A percentile compares a stretch with the other conserved stretches of the same genome.
phyloP scores from a whole-genome alignment of 2,113 vertebrate genomes.

The Fregata magnificens region DNA sequence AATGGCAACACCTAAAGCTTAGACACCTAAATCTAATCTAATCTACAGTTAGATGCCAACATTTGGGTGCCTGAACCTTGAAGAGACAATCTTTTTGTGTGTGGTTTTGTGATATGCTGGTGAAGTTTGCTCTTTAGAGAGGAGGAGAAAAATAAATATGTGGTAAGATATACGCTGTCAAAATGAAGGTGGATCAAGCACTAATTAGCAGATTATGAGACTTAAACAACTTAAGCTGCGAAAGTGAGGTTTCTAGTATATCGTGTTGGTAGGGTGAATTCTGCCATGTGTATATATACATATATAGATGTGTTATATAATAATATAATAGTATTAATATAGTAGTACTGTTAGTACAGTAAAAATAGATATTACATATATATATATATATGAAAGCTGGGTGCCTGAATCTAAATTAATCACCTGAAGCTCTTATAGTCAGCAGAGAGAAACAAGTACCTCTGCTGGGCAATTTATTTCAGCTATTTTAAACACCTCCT shows the following conservation, averaged over 20 bases:
- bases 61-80: not conserved
- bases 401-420: not conserved
- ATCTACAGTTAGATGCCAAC: not conserved
- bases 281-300: rapidly evolving
- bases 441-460: not conserved
- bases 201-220: not conserved
- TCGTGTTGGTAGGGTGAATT: not conserved
- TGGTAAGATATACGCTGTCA: not conserved
- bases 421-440: not conserved
- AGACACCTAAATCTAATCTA: not conserved
- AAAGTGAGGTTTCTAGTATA: not conserved
- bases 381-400: not conserved
- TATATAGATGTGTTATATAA: no score
- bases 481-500: not conserved
- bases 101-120: not conserved
- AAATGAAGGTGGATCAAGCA: not conserved
- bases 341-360: no score
- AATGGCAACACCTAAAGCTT: not conserved
- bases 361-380: no score
- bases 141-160: not conserved
- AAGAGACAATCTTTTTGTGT: not conserved
- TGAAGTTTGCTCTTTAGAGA: not conserved
- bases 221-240: not conserved
- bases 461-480: not conserved
- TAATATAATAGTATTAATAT: no score